A percentile compares a stretch with the other conserved stretches of the same genome.
Evolutionary conservation across 2,888 invertebrate species (phyloP).

Genomic region (Neocrepidodera transversa): DNA sequence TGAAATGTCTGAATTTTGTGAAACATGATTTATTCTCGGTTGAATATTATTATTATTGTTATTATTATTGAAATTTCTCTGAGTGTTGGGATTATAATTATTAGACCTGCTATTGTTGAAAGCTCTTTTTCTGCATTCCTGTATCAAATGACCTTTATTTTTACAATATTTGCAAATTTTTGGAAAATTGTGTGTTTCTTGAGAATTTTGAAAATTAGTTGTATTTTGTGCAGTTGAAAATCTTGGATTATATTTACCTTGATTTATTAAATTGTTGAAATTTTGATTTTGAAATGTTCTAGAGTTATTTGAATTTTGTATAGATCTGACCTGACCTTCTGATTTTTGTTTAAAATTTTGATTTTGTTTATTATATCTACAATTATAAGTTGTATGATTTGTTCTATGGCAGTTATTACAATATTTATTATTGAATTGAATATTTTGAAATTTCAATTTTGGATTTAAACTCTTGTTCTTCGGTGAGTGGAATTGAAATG

Average conservation of each 20-base stretch:
- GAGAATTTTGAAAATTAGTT: constrained; percentile 26
- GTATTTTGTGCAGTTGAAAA: not conserved
- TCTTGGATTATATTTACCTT: too few relatives aligned
- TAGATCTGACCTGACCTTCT: too few relatives aligned
- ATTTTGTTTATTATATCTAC: constrained; percentile 11
- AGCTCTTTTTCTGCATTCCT: not conserved
- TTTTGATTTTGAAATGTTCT: constrained; percentile 3
- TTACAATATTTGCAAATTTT: constrained; percentile 1
- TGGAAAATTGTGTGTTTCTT: constrained; percentile 15
- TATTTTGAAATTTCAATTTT: constrained; percentile 15
- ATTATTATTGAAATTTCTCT: not conserved
- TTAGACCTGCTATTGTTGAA: not conserved
- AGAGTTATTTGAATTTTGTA: not conserved
- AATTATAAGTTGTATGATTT: constrained; percentile 12
- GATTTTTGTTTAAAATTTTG: too few relatives aligned
- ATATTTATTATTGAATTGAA: constrained; percentile 14
- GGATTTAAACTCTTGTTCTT: constrained; percentile 32
- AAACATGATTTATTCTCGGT: not conserved
- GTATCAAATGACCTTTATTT: not conserved
- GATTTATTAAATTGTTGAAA: not conserved
- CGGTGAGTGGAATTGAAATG: constrained; percentile 25
- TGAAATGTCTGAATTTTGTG: not conserved
- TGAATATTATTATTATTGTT: not conserved
- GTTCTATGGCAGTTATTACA: constrained; percentile 4
- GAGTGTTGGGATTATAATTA: not conserved